Evolutionary conservation across 2,113 vertebrate genomes (phyloP).

Genomic region (Puma concolor): DNA sequence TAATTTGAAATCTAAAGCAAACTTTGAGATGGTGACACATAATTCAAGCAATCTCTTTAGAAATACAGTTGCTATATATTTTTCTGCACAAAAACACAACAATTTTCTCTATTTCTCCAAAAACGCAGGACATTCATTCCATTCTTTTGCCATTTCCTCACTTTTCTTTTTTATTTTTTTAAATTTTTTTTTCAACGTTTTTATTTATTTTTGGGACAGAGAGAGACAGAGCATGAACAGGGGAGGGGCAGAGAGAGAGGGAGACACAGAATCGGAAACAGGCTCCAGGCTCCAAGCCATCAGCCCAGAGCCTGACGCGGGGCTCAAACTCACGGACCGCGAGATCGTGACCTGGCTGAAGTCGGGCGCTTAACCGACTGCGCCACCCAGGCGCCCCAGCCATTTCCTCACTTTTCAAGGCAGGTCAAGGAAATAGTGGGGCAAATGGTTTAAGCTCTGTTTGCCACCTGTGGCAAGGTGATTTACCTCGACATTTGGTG

Average conservation of each 20-base stretch:
- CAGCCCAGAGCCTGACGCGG: no score
- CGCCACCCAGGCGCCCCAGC: no score
- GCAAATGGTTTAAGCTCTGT: not conserved
- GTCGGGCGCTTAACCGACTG: no score
- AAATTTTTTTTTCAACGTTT: no score
- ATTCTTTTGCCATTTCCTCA: not conserved
- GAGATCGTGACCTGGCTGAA: no score
- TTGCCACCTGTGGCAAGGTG: not conserved
- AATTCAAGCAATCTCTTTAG: not conserved
- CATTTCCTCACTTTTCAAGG: not conserved
- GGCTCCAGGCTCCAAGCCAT: no score
- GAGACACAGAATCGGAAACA: no score
- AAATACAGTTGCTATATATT: not conserved
- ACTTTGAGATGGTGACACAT: not conserved
- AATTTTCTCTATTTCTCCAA: not conserved
- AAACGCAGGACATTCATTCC: not conserved
- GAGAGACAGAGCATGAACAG: no score
- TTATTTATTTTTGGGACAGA: no score
- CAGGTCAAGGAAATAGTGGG: not conserved
- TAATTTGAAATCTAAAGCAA: constrained; percentile 31
- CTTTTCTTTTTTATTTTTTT: no score
- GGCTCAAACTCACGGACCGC: no score
- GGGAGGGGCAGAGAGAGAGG: no score
- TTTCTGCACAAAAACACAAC: not conserved
- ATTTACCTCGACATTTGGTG: constrained; percentile 1